These are phyloP conservation scores for Morus bassanus DNA, from an alignment of 2,797 vertebrate genomes.

Conservation along the genomic window DNA sequence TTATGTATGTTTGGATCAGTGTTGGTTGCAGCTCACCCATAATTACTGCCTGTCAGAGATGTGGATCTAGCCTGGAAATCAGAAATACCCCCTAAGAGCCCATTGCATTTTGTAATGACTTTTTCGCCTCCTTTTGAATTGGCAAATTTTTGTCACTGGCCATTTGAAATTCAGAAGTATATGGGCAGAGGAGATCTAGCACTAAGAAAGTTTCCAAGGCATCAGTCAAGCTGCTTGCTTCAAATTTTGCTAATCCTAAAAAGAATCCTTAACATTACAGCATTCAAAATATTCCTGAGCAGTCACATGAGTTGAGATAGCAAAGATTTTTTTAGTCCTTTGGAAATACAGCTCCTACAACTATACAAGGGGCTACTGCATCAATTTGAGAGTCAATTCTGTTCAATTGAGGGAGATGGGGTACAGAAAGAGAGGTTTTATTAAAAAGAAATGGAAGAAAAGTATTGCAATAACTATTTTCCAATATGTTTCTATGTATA, in stretches of 20 bases:
- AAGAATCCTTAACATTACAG: background rate
- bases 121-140: conserved; percentile 14
- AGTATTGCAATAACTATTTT: background rate
- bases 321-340: background rate
- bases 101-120: background rate
- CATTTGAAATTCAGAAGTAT: background rate
- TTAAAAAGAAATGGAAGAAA: background rate
- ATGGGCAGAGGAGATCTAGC: background rate
- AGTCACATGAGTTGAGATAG: background rate
- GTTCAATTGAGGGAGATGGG: background rate
- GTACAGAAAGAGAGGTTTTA: background rate
- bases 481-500: background rate
- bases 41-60: conserved; percentile 63
- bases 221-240: background rate
- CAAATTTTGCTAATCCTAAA: background rate
- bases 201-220: background rate
- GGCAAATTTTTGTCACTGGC: background rate
- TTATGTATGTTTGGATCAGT: conserved; percentile 45
- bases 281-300: background rate
- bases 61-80: background rate
- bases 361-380: accelerated
- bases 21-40: conserved; percentile 44
- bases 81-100: background rate
- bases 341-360: background rate
- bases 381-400: background rate